A percentile compares a stretch with the other conserved stretches of the same genome.
Conservation (phyloP, 2,113 vertebrate species). For the Anseranas semipalmata region DNA sequence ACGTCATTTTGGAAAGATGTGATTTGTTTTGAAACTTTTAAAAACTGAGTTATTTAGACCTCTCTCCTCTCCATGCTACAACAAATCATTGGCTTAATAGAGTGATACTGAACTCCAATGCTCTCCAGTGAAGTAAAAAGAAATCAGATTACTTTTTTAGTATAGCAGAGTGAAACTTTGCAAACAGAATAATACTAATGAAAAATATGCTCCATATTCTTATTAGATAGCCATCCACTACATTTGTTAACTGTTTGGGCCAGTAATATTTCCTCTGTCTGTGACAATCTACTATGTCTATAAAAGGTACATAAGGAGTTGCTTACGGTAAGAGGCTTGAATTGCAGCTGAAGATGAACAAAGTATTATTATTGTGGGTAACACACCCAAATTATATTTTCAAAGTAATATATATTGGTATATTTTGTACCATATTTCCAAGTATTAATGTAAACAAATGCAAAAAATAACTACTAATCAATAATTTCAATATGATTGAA, state of each 20-base stretch:
- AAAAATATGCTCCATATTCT: background rate
- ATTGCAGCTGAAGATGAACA: background rate
- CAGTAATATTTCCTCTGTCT: background rate
- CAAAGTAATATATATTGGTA: background rate
- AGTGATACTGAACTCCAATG: background rate
- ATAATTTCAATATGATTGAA: background rate
- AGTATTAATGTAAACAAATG: background rate
- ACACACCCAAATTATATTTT: background rate
- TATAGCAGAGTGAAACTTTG: background rate
- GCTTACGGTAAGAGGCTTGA: background rate
- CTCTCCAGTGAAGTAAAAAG: background rate
- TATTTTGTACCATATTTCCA: background rate
- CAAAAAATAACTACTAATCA: too few species aligned
- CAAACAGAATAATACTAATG: background rate
- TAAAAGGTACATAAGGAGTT: background rate
- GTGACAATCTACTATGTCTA: background rate
- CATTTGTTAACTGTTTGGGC: background rate
- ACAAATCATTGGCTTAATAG: background rate
- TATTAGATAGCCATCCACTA: background rate
- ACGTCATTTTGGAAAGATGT: background rate
- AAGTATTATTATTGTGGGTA: background rate
- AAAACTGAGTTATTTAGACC: background rate
- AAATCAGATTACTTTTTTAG: background rate
- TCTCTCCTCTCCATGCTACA: background rate
- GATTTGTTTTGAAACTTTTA: background rate